These are phyloP conservation scores for Microcebus murinus DNA, from an alignment of 2,113 vertebrate species.

Conservation along the genomic window DNA sequence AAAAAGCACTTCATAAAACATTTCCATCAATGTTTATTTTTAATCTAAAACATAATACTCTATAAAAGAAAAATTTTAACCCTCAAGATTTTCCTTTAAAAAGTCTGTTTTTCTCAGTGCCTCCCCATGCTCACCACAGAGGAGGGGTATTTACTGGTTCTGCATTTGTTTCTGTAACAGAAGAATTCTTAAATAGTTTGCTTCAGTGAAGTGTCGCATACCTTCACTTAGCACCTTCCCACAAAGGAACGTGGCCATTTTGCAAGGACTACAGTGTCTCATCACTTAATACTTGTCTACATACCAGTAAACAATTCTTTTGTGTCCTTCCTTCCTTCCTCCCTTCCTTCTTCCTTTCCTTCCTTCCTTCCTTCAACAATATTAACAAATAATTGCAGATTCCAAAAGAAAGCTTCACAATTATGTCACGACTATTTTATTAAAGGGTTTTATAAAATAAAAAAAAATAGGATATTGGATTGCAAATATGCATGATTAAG, in stretches of 20 bases:
- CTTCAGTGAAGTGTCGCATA: background rate
- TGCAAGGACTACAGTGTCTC: background rate
- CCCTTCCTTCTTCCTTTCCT: background rate
- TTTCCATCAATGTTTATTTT: conserved; percentile 50
- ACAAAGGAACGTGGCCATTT: background rate
- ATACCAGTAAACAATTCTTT: background rate
- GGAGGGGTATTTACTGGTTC: background rate
- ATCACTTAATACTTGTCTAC: background rate
- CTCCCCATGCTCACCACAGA: background rate
- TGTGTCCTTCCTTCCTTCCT: background rate
- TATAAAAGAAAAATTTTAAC: conserved; percentile 65
- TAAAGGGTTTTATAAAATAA: background rate
- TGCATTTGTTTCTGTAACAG: conserved; percentile 15
- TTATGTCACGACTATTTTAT: background rate
- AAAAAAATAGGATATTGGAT: background rate
- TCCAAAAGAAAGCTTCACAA: background rate
- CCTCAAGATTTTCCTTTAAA: conserved; percentile 29
- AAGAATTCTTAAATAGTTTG: background rate
- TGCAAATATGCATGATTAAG: background rate
- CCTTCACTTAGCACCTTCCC: background rate
- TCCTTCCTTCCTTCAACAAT: background rate
- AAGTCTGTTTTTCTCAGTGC: background rate
- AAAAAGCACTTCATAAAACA: conserved; percentile 72
- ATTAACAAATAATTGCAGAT: background rate
- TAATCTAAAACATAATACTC: conserved; percentile 50